A percentile compares a stretch with the other conserved stretches of the same genome.
Evolutionary conservation across 30 jellyfish, hydroid and myxozoan genomes (phyloP).

Genomic region (Chironex yamaguchii): DNA sequence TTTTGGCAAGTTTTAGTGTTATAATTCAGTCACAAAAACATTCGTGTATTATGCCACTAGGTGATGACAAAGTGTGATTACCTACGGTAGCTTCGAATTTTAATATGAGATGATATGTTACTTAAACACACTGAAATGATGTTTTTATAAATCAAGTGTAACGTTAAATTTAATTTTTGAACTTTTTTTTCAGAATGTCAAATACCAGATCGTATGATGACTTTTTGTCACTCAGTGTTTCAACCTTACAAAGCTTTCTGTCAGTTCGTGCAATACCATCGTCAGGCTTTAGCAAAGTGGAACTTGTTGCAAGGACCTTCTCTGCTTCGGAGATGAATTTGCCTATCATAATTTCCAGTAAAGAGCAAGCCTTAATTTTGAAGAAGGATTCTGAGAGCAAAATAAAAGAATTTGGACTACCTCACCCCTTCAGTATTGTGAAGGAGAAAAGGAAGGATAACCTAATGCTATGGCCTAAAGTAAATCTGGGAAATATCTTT

Average conservation of each 20-base stretch:
- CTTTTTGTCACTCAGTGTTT: slow-evolving; percentile 9
- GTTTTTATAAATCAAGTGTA: background rate
- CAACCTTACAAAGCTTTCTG: slow-evolving; percentile 11
- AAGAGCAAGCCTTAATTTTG: slow-evolving; percentile 10
- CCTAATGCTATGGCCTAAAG: slow-evolving; percentile 49
- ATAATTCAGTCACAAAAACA: background rate
- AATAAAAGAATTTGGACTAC: slow-evolving; percentile 12
- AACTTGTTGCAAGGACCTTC: slow-evolving; percentile 65
- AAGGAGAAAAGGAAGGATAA: slow-evolving; percentile 38
- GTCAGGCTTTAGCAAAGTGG: slow-evolving; percentile 36
- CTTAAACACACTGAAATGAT: background rate
- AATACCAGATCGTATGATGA: slow-evolving; percentile 19
- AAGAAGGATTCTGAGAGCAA: background rate
- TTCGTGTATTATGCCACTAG: slow-evolving; percentile 6
- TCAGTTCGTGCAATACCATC: slow-evolving; percentile 14
- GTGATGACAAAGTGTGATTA: background rate
- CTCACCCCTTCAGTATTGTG: slow-evolving; percentile 14
- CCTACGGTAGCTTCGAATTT: background rate
- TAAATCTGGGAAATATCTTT: slow-evolving; percentile 44
- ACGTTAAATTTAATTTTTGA: background rate
- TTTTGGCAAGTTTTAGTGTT: slow-evolving; percentile 32
- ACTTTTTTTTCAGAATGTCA: slow-evolving; percentile 15
- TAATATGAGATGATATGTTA: slow-evolving; percentile 8
- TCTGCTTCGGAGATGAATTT: slow-evolving; percentile 23
- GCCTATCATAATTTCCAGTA: slow-evolving; percentile 1